These are phyloP conservation scores for Microplitis deprimator DNA, from an alignment of 2,888 invertebrate species.

Conservation along the genomic window DNA sequence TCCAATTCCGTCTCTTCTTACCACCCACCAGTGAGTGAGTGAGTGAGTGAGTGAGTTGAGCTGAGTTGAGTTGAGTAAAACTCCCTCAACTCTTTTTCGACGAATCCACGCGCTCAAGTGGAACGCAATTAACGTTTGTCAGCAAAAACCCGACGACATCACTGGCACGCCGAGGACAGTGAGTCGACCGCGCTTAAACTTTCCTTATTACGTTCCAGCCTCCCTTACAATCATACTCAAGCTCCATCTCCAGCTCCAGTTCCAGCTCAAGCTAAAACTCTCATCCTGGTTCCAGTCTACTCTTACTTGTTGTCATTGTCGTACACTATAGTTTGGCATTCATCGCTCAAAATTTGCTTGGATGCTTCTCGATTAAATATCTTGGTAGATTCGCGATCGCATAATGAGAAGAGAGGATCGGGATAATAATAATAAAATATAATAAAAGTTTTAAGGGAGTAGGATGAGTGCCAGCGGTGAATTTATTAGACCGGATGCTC, in stretches of 20 bases:
- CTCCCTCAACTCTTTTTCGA: constrained; percentile 36
- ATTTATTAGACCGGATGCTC: constrained; percentile 57
- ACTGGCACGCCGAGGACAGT: constrained; percentile 41
- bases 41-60: background rate
- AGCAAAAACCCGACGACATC: constrained; percentile 46
- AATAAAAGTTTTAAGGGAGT: constrained; percentile 21
- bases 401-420: constrained; percentile 23
- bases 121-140: constrained; percentile 64
- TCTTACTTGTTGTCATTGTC: constrained; percentile 26
- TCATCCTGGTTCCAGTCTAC: background rate
- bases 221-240: background rate
- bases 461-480: constrained; percentile 41
- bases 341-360: constrained; percentile 28
- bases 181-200: constrained; percentile 53
- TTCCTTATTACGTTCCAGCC: constrained; percentile 55
- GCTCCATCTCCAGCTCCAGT: no score
- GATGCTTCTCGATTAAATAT: constrained; percentile 42
- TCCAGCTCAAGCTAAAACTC: background rate
- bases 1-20: background rate
- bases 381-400: background rate
- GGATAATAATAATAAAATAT: background rate
- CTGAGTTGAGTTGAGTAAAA: background rate
- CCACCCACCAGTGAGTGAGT: no score
- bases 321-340: constrained; percentile 18
- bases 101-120: constrained; percentile 55